Evolutionary conservation across 2,888 invertebrate species (phyloP).

Genomic region (Eustalomyia histrio): DNA sequence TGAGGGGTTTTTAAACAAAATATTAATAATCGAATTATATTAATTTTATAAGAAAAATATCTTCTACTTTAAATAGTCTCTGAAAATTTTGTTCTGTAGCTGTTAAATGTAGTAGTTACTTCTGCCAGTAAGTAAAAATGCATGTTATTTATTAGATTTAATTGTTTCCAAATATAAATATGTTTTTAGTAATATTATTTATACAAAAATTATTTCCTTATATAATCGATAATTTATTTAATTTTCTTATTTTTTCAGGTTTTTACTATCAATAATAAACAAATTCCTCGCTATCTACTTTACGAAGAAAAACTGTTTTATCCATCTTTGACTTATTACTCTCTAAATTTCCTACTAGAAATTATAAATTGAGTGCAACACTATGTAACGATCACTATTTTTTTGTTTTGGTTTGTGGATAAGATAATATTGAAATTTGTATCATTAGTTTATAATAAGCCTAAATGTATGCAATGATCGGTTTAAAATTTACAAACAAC

Average conservation of each 20-base stretch:
- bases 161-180: too few relatives aligned
- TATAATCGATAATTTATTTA: not conserved
- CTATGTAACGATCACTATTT: conserved; percentile 13
- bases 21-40: too few relatives aligned
- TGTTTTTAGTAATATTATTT: too few relatives aligned
- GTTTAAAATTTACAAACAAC: not conserved
- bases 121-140: too few relatives aligned
- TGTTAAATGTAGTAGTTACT: not conserved
- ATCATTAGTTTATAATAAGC: conserved; percentile 44
- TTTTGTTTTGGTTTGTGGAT: conserved; percentile 34
- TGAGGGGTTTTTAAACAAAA: too few relatives aligned
- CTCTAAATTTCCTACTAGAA: conserved; percentile 21
- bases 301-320: conserved; percentile 6
- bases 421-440: not conserved
- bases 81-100: conserved; percentile 4
- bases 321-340: not conserved
- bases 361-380: conserved; percentile 17
- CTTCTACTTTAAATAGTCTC: too few relatives aligned
- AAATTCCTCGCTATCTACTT: conserved; percentile 23
- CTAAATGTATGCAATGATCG: conserved; percentile 65
- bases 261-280: conserved; percentile 52
- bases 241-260: conserved; percentile 40
- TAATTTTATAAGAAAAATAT: too few relatives aligned
- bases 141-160: too few relatives aligned
- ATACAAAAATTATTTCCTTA: too few relatives aligned